Evolutionary conservation across 2,888 invertebrate genomes (phyloP).

Genomic region (Lymantria monacha): DNA sequence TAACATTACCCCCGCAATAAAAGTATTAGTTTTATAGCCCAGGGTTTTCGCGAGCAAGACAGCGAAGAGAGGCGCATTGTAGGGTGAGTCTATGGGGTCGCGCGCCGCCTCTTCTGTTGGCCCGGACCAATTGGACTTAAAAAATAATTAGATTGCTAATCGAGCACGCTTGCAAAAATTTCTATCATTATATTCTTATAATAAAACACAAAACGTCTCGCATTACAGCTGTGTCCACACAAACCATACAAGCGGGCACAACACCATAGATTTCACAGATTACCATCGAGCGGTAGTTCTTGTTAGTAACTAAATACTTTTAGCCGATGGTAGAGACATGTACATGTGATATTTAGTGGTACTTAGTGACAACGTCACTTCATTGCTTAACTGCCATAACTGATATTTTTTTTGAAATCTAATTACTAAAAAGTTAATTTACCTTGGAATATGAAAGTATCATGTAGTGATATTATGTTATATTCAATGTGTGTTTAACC

Average conservation of each 20-base stretch:
- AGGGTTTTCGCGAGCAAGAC: too few species aligned
- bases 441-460: too few species aligned
- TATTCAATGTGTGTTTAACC: too few species aligned
- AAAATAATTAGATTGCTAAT: neutral
- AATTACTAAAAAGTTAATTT: neutral
- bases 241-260: conserved; percentile 37
- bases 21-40: too few species aligned
- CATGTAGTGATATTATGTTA: too few species aligned
- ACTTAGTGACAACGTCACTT: conserved; percentile 28
- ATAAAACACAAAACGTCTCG: conserved; percentile 51
- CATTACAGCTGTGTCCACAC: conserved; percentile 65
- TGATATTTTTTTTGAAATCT: neutral
- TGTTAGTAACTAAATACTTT: conserved; percentile 54
- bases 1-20: too few species aligned
- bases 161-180: conserved; percentile 8
- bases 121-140: too few species aligned
- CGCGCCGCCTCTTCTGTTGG: too few species aligned
- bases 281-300: conserved; percentile 52
- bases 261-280: conserved; percentile 42
- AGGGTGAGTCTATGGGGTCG: too few species aligned
- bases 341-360: conserved; percentile 23
- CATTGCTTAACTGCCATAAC: neutral
- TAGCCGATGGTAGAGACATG: conserved; percentile 35
- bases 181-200: conserved; percentile 12
- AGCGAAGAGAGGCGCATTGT: too few species aligned